Conservation (phyloP, 2,797 vertebrate genomes). For the Pseudotriccus pelzelni region DNA sequence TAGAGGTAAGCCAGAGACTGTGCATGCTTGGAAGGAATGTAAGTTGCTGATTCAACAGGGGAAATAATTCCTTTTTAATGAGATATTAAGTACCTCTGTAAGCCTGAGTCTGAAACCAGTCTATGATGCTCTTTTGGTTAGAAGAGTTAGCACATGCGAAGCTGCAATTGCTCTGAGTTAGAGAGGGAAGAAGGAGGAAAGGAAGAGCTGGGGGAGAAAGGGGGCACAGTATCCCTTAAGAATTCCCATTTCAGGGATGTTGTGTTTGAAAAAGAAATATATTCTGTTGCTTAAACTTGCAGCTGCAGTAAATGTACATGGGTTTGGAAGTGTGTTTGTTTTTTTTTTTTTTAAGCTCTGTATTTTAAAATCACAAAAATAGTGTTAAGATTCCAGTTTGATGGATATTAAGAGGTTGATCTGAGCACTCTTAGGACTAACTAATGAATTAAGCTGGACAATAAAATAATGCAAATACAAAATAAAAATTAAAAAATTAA, state of each 20-base stretch:
- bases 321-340: background rate
- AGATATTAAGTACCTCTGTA: background rate
- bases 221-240: background rate
- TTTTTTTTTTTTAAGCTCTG: background rate
- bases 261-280: background rate
- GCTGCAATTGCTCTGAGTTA: background rate
- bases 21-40: background rate
- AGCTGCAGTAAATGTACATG: background rate
- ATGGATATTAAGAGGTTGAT: background rate
- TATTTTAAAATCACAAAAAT: background rate
- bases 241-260: background rate
- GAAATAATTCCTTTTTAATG: background rate
- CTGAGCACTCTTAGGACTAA: background rate
- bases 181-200: background rate
- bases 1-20: slow-evolving; percentile 79
- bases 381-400: background rate
- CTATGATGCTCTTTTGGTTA: background rate
- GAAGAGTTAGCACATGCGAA: background rate
- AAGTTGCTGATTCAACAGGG: background rate
- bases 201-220: background rate
- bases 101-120: background rate
- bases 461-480: background rate
- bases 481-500: background rate
- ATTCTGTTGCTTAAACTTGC: background rate
- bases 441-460: background rate